Conservation (phyloP, 2,888 invertebrate species). For the Teleiodes luculella region DNA sequence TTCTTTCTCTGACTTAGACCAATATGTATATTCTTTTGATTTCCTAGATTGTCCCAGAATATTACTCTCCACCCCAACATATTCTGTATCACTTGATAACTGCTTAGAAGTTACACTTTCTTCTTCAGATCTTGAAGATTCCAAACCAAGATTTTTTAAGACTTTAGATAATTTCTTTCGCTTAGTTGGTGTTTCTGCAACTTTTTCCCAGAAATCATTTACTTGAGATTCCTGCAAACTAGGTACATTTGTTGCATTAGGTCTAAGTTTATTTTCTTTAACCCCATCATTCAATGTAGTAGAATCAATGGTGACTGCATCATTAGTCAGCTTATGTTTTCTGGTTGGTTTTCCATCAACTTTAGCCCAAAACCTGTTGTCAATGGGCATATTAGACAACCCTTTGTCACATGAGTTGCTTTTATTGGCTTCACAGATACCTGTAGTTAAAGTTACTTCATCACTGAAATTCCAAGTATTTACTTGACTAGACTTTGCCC, state of each 20-base stretch:
- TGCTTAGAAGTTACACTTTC: not conserved
- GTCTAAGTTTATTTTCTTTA: not conserved
- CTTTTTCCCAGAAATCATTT: not conserved
- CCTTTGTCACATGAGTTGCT: too few species aligned
- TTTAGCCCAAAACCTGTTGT: not conserved
- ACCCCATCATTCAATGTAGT: not conserved
- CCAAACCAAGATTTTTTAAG: not conserved
- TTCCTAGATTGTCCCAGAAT: not conserved
- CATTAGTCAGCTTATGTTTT: not conserved
- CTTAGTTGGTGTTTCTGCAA: not conserved
- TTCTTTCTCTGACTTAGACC: not conserved
- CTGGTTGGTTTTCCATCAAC: not conserved
- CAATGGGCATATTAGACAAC: not conserved
- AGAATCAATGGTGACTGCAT: not conserved
- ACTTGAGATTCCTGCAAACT: not conserved
- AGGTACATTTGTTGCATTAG: not conserved
- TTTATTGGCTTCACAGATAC: too few species aligned
- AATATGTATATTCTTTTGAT: not conserved
- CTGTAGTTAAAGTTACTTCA: too few species aligned
- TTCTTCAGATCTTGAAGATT: not conserved
- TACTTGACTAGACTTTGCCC: not conserved
- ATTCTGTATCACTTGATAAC: not conserved
- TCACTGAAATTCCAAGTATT: too few species aligned
- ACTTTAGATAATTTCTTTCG: not conserved
- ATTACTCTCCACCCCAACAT: not conserved